Percentiles rank a stretch among this genome's conserved stretches.
Evolutionary conservation across 1,140 invertebrate species (phyloP).

Genomic region (Aphelenchoides avenae): DNA sequence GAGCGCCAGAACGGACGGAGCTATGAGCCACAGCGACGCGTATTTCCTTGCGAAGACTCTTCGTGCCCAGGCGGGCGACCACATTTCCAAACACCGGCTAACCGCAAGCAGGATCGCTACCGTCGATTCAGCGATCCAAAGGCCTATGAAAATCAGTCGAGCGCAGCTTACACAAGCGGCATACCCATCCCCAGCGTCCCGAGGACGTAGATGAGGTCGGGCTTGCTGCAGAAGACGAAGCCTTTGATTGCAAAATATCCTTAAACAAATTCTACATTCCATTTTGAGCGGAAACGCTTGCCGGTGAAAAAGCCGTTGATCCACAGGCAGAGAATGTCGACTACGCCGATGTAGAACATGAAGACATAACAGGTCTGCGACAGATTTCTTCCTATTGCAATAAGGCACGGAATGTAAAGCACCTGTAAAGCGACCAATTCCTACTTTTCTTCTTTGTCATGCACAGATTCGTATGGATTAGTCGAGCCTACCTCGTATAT

Average conservation of each 20-base stretch:
- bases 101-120: slow-evolving; percentile 5
- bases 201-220: slow-evolving; percentile 4
- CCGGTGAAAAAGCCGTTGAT: too few relatives aligned
- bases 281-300: neutral
- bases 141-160: slow-evolving; percentile 9
- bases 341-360: neutral
- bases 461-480: too few relatives aligned
- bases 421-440: too few relatives aligned
- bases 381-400: slow-evolving; percentile 2
- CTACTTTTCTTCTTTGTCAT: too few relatives aligned
- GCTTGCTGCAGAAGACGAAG: neutral
- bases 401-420: slow-evolving; percentile 3
- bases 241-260: slow-evolving; percentile 11
- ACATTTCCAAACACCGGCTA: slow-evolving; percentile 14
- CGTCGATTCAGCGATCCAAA: slow-evolving; percentile 9
- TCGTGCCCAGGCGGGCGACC: too few relatives aligned
- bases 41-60: too few relatives aligned
- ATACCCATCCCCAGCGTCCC: neutral
- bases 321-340: neutral
- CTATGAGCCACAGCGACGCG: too few relatives aligned
- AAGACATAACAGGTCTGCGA: slow-evolving; percentile 1
- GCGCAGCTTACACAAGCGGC: too few relatives aligned
- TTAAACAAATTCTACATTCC: neutral
- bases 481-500: too few relatives aligned
- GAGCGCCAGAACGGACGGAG: too few relatives aligned